phyloP scores from a whole-genome alignment of 2,888 invertebrate genomes.

The Dolichomitus sp. region DNA sequence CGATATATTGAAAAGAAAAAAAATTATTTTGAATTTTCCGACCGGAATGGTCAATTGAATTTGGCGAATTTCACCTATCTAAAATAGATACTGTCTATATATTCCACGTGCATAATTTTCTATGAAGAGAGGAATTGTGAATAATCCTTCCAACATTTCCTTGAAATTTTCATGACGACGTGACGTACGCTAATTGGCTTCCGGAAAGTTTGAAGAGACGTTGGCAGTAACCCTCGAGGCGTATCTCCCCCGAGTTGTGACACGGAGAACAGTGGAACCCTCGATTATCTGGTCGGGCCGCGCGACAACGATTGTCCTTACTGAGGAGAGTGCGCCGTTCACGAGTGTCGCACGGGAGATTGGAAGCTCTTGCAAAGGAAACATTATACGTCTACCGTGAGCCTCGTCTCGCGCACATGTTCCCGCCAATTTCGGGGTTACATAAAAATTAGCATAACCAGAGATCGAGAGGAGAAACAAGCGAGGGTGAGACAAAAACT shows the following conservation, averaged over 20 bases:
- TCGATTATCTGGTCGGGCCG: slow-evolving; percentile 21
- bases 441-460: slow-evolving; percentile 77
- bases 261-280: slow-evolving; percentile 34
- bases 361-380: slow-evolving; percentile 34
- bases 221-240: neutral
- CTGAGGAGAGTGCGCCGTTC: slow-evolving; percentile 24
- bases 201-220: slow-evolving; percentile 43
- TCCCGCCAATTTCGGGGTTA: slow-evolving; percentile 71
- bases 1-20: no score
- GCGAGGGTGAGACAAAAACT: slow-evolving; percentile 36
- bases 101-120: neutral
- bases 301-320: slow-evolving; percentile 23
- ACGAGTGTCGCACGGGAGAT: slow-evolving; percentile 48
- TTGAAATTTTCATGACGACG: slow-evolving; percentile 53
- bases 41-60: no score
- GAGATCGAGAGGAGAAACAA: slow-evolving; percentile 51
- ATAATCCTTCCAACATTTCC: neutral
- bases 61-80: no score
- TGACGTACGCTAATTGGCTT: slow-evolving; percentile 67
- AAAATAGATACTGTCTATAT: no score
- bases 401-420: slow-evolving; percentile 70
- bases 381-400: slow-evolving; percentile 6
- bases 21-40: no score
- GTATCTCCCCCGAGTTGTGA: slow-evolving; percentile 15
- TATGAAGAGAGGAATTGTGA: neutral